A percentile compares a stretch with the other conserved stretches of the same genome.
Conservation (phyloP, 2,113 vertebrate species). For the Natator depressus region DNA sequence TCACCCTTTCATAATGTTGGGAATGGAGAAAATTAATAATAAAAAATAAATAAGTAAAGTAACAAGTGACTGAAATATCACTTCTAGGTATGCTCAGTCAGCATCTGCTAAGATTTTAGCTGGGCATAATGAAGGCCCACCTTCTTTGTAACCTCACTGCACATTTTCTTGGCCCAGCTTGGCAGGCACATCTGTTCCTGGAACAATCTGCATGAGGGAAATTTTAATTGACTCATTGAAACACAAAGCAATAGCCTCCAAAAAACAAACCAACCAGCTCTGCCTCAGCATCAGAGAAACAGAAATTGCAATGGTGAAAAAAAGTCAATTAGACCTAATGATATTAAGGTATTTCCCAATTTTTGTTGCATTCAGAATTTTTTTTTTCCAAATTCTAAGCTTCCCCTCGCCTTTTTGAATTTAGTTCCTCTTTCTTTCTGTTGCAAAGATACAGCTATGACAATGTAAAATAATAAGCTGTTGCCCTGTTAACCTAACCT, state of each 20-base stretch:
- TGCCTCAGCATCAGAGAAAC: background rate
- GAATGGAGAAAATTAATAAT: conserved; percentile 44
- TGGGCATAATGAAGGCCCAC: conserved; percentile 40
- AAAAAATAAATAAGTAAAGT: conserved; percentile 21
- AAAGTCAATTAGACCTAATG: background rate
- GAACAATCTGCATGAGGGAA: conserved; percentile 58
- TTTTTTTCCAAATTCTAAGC: background rate
- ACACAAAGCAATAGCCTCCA: conserved; percentile 17
- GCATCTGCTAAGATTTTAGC: conserved; percentile 51
- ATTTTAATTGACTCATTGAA: conserved; percentile 64
- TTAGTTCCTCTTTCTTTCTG: background rate
- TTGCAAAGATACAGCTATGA: background rate
- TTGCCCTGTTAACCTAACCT: background rate
- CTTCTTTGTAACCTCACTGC: conserved; percentile 56
- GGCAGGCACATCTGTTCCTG: conserved; percentile 64
- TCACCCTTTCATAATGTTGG: conserved; percentile 51
- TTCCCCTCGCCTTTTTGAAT: background rate
- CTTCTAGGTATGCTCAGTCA: conserved; percentile 51
- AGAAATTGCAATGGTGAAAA: background rate
- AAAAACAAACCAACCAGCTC: background rate
- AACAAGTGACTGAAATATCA: conserved; percentile 47
- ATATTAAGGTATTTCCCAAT: background rate
- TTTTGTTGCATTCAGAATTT: background rate
- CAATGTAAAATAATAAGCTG: background rate
- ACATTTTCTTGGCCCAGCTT: conserved; percentile 58